These are phyloP conservation scores for Prolemur simus DNA, from an alignment of 2,113 vertebrate genomes.

Conservation along the genomic window DNA sequence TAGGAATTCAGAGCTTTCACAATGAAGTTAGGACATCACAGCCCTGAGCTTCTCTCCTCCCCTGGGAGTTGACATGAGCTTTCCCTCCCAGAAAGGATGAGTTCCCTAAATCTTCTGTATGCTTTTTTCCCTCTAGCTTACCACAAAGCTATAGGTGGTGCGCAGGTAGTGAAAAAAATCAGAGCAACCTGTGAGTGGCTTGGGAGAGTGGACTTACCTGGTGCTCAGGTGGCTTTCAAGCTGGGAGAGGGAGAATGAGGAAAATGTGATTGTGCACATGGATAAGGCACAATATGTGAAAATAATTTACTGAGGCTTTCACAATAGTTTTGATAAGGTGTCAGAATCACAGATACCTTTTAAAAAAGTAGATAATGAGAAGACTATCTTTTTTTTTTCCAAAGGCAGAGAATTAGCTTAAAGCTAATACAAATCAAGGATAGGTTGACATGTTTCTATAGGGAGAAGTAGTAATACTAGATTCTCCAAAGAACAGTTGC, in stretches of 20 bases:
- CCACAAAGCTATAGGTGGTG: not conserved
- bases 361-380: not conserved
- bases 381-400: not conserved
- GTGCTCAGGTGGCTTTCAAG: not conserved
- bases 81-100: not conserved
- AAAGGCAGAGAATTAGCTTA: slow-evolving; percentile 44
- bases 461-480: not conserved
- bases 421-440: slow-evolving; percentile 44
- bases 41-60: not conserved
- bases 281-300: not conserved
- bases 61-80: not conserved
- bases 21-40: not conserved
- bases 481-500: not conserved
- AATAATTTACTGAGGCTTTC: slow-evolving; percentile 38
- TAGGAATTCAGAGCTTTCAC: not conserved
- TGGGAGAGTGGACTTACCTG: not conserved
- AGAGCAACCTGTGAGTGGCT: not conserved
- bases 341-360: slow-evolving; percentile 45
- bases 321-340: slow-evolving; percentile 54
- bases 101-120: not conserved
- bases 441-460: slow-evolving; percentile 41
- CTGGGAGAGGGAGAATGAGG: not conserved
- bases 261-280: not conserved
- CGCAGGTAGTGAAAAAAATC: not conserved
- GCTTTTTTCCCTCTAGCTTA: not conserved